Conservation (phyloP, 2,113 vertebrate genomes). For the Nothoprocta pentlandii region DNA sequence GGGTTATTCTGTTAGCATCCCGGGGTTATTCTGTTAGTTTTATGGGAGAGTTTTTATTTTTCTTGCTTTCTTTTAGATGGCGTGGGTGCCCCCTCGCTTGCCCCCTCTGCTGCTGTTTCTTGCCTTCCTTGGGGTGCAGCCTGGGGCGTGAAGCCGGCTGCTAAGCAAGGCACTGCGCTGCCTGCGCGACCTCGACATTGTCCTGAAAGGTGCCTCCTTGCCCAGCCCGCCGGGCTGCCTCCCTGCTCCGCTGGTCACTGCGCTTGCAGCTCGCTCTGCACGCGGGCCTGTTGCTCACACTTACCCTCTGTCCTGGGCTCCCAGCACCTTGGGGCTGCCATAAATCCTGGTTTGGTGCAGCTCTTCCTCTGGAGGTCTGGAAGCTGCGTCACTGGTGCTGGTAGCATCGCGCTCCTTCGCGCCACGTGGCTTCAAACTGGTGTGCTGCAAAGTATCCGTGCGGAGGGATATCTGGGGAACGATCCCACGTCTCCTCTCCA, state of each 20-base stretch:
- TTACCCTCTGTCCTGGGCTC: background rate
- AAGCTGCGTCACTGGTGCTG: slow-evolving; percentile 12
- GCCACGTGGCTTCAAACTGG: background rate
- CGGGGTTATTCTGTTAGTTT: background rate
- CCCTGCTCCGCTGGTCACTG: background rate
- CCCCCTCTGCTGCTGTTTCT: background rate
- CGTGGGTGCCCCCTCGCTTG: background rate
- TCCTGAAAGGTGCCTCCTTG: background rate
- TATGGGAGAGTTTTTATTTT: background rate
- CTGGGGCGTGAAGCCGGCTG: background rate
- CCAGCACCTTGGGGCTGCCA: fast-evolving
- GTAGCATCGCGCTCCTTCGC: slow-evolving; percentile 1
- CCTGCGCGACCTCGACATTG: background rate
- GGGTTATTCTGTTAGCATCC: background rate
- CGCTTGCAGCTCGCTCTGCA: background rate
- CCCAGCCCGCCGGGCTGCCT: fast-evolving
- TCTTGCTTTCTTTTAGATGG: background rate
- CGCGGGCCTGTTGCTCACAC: fast-evolving
- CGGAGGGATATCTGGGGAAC: slow-evolving; percentile 46
- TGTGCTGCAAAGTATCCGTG: slow-evolving; percentile 21
- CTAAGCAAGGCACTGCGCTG: background rate
- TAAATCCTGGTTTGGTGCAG: background rate
- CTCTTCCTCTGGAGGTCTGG: background rate
- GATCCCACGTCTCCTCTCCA: background rate
- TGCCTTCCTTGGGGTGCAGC: background rate